Evolutionary conservation across 2,888 invertebrate genomes (phyloP).

Genomic region (Stenotaenia linearis): DNA sequence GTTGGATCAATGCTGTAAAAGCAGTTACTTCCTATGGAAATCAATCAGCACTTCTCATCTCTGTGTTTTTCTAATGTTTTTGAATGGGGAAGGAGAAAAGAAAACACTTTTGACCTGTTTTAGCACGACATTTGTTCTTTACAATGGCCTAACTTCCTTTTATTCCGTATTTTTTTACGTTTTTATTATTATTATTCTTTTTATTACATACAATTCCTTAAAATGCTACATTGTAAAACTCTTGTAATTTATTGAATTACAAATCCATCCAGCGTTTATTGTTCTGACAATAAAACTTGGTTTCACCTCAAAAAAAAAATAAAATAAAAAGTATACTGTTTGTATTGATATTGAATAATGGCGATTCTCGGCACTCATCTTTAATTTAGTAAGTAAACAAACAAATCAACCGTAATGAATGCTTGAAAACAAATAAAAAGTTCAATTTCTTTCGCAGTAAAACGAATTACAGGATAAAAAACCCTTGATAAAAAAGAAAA

Average conservation of each 20-base stretch:
- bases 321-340: no score
- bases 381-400: neutral
- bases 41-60: neutral
- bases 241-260: constrained; percentile 10
- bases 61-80: neutral
- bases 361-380: no score
- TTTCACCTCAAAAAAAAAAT: neutral
- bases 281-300: neutral
- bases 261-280: constrained; percentile 6
- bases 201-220: neutral
- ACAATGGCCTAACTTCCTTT: neutral
- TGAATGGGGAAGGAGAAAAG: neutral
- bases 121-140: neutral
- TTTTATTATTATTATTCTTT: neutral
- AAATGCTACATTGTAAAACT: neutral
- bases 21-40: constrained; percentile 12
- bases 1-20: neutral
- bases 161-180: neutral
- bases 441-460: neutral
- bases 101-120: neutral
- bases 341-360: no score
- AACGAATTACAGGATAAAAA: neutral
- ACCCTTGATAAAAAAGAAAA: neutral
- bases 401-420: neutral
- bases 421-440: constrained; percentile 8